These are phyloP conservation scores for Balanococcus diminutus DNA, from an alignment of 2,888 invertebrate genomes.

Conservation along the genomic window DNA sequence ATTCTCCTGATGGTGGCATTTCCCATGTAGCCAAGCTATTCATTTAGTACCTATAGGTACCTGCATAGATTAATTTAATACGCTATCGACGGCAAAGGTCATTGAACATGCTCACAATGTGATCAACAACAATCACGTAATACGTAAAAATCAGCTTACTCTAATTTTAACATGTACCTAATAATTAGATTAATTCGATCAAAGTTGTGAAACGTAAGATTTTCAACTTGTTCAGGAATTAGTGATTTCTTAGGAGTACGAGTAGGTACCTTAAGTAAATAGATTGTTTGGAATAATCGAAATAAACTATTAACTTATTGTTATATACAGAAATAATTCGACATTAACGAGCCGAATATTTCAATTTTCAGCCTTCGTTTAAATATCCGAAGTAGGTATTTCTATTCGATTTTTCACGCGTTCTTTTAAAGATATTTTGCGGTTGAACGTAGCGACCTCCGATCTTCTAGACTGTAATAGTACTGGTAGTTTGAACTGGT, in stretches of 20 bases:
- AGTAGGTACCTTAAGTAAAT: background rate
- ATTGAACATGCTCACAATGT: background rate
- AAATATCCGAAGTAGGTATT: constrained; percentile 29
- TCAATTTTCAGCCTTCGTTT: constrained; percentile 9
- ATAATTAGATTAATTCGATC: background rate
- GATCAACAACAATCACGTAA: background rate
- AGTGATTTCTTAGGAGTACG: background rate
- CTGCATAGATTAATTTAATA: background rate
- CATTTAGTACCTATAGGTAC: too few species aligned
- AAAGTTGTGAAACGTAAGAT: background rate
- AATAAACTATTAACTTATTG: background rate
- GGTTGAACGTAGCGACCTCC: constrained; percentile 16
- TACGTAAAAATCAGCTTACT: background rate
- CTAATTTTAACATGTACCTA: background rate
- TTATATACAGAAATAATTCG: background rate
- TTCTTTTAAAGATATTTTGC: constrained; percentile 36
- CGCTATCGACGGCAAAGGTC: background rate
- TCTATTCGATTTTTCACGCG: constrained; percentile 44
- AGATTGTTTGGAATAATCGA: too few species aligned
- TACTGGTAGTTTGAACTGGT: background rate
- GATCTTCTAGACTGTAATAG: background rate
- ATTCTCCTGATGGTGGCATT: background rate
- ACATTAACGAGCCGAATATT: constrained; percentile 4
- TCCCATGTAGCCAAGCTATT: background rate
- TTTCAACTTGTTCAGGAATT: background rate